Evolutionary conservation across 2,797 vertebrate species (phyloP), one percentile per base, ranked within the genome.

Genomic region (Melanogrammus aeglefinus): DNA sequence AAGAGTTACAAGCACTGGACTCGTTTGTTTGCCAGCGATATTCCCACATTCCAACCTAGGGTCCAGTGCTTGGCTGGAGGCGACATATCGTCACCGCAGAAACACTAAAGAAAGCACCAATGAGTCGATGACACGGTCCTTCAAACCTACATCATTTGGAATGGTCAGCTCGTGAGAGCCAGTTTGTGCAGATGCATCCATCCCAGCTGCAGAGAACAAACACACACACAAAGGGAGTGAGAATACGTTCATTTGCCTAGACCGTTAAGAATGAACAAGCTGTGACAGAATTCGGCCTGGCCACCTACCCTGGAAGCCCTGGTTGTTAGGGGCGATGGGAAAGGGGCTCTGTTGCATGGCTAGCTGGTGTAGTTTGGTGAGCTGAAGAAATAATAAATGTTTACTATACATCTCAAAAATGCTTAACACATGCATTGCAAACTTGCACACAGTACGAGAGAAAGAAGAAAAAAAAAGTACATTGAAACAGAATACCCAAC

Each of bases 341-440:
- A 97, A 98, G 92, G 95, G 96, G 85, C 95, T 95, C 94, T 97
- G 96, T 94, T 98, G 97, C 97, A 98, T 98, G 93, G 96, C 96
- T 94, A 98, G 94, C 94, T 98, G 97, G 95, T 98, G 97, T 92
- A 98, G 96, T 95, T 98, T 98, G 94, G 96, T 97, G 93, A 97
- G 96, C 96, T 94, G 84, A 69, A 69, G 63, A 69, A 27, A 69
- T 27, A 69, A 9, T 27, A 69, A 27, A 27, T 12, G n/a, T 69
- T 69, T 10, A 27, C 63, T 27, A 10, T 69, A 69, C 63, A 27
- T 24, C 9, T 77, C 71, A 70, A 82, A 82, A 80, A 82, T 27
- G 75, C 31, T 72, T 71, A 47, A 74, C 24, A 29, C 39, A 44
- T 6, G 39, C 1, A 74, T 10, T 10, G 21, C 18, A 73, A 16